Conservation (phyloP, 2,797 vertebrate species). For the Paramormyrops hopkinsi region DNA sequence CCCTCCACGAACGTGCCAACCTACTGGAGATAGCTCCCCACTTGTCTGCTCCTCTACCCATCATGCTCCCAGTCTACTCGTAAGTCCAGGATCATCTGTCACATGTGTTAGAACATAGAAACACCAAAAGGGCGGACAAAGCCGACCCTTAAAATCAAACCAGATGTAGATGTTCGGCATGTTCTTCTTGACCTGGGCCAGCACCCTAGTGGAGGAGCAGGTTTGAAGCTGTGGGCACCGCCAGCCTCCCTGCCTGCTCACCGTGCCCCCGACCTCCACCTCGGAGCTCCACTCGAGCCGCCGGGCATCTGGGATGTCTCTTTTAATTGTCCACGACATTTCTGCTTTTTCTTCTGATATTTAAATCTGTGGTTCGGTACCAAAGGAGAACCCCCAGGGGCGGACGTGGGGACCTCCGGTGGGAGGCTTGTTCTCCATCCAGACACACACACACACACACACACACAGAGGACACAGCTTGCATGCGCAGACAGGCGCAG, state of each 20-base stretch:
- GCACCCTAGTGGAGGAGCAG: not conserved
- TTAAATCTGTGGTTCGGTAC: constrained; percentile 34
- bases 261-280: not conserved
- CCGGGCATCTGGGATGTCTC: constrained; percentile 7
- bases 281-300: not conserved
- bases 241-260: constrained; percentile 9
- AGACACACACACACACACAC: not conserved
- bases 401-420: not conserved
- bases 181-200: not conserved
- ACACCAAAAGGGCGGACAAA: not conserved
- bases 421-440: not conserved
- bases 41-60: constrained; percentile 83
- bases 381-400: not conserved
- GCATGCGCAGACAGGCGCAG: not conserved
- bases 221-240: not conserved
- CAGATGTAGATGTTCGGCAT: not conserved
- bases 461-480: not conserved
- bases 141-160: not conserved
- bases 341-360: constrained; percentile 42
- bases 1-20: constrained; percentile 87
- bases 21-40: constrained; percentile 91
- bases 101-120: not conserved
- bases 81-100: constrained; percentile 48
- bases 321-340: constrained; percentile 47
- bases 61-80: constrained; percentile 99